Evolutionary conservation across 1,140 invertebrate species (phyloP), one percentile per base, ranked within the genome.

Genomic region (Uloborus diversus): DNA sequence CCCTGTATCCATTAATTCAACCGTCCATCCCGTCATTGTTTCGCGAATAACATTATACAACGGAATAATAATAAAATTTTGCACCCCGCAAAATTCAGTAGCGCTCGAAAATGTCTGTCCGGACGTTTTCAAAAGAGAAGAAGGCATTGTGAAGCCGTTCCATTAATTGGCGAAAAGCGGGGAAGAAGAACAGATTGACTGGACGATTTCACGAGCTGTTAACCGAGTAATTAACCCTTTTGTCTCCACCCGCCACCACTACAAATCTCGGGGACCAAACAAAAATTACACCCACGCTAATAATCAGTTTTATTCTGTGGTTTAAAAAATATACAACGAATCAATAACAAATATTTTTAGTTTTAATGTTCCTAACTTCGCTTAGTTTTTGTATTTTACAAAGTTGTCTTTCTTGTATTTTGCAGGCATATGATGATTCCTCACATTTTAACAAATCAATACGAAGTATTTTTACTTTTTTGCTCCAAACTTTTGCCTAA

Each of bases 141-240:
- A 78, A 78, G 73, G 73, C 73, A 78, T 75, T 75, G 71, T 75
- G 71, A 62, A 64, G 49, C 62, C 62, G 59, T 75, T 66, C 62
- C 62, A 78, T 78, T 78, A 78, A 78, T 78, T 78, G 73, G 73
- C 59, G 73, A 65, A 75, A 64, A 75, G 71, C 71, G 37, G 59
- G 42, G 62, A 78, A 78, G 73, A 78, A 65, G 73, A 78, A 78
- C 73, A 78, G 73, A 78, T 78, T 78, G 73, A 78, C 73, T 78
- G 62, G 73, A 78, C 73, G 73, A 78, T 78, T 78, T 78, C 73
- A 66, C 73, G 73, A 78, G 73, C 73, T 78, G 73, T 78, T 78
- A 78, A 78, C 73, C 73, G 73, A 78, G 73, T 78, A 78, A 78
- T 78, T 78, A 78, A 78, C 73, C 73, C 73, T 78, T 78, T 78